A percentile compares a stretch with the other conserved stretches of the same genome.
These are phyloP conservation scores for Eretmochelys imbricata DNA, from an alignment of 2,113 vertebrate genomes.

Conservation along the genomic window DNA sequence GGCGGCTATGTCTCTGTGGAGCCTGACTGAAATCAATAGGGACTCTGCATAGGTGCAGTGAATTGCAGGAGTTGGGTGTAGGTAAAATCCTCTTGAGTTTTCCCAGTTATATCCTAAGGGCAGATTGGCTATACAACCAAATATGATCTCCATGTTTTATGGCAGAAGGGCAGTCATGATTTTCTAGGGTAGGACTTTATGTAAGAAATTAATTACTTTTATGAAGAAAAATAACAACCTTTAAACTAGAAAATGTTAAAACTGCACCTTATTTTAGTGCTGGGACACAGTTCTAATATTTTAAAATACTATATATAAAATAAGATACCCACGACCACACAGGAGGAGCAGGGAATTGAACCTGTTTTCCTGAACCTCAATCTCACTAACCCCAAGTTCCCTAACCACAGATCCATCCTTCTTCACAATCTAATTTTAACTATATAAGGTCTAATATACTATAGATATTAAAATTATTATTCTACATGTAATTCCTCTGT, in stretches of 20 bases:
- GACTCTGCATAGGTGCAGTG: neutral
- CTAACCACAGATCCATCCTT: fast-evolving
- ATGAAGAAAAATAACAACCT: neutral
- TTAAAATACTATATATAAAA: neutral
- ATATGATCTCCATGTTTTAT: neutral
- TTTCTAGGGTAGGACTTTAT: conserved; percentile 9
- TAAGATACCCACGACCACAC: neutral
- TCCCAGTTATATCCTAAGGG: conserved; percentile 5
- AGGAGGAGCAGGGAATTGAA: neutral
- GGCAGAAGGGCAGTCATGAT: neutral
- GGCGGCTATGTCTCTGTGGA: neutral
- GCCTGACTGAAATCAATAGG: fast-evolving
- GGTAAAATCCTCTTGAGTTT: neutral
- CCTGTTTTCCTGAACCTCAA: fast-evolving
- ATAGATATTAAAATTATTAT: neutral
- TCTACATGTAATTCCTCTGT: conserved; percentile 46
- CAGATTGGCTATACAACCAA: neutral
- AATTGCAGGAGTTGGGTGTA: fast-evolving
- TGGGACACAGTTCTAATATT: neutral
- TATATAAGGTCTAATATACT: conserved; percentile 1
- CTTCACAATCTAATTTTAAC: neutral
- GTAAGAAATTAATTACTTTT: neutral
- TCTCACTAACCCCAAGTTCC: neutral
- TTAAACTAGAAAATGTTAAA: neutral
- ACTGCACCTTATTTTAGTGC: neutral